Conservation (phyloP, 2,888 invertebrate species). For the Scaeva pyrastri region DNA sequence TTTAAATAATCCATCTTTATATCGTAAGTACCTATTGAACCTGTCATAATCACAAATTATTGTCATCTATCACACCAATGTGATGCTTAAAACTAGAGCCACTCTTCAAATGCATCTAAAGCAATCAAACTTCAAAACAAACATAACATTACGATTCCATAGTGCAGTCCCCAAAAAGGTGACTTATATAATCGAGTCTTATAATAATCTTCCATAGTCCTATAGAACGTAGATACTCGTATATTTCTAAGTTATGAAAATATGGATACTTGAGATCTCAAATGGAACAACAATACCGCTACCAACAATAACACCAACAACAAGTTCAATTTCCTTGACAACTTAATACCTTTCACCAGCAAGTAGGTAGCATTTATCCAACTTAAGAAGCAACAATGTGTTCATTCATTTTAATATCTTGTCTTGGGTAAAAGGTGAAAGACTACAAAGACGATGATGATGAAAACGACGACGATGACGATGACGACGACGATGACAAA, state of each 20-base stretch:
- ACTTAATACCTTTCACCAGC: conserved; percentile 66
- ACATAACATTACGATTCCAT: not conserved
- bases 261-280: conserved; percentile 27
- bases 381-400: conserved; percentile 74
- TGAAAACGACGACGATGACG: not conserved
- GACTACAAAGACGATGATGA: conserved; percentile 11
- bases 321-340: conserved; percentile 72
- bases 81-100: not conserved
- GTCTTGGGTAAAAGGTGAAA: conserved; percentile 12
- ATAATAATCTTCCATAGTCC: not conserved
- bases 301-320: conserved; percentile 56
- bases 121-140: not conserved
- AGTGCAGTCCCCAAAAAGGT: conserved; percentile 5
- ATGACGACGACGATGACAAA: not conserved
- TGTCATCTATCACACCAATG: no score
- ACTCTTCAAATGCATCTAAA: conserved; percentile 2
- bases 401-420: conserved; percentile 71
- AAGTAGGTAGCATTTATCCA: conserved; percentile 69
- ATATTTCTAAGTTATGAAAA: not conserved
- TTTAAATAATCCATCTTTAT: no score
- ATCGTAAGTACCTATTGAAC: no score
- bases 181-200: not conserved
- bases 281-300: not conserved
- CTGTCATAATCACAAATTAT: no score
- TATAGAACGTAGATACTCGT: not conserved